Evolutionary conservation across 2,888 invertebrate genomes (phyloP), one percentile per base, ranked within the genome.

Genomic region (Meteorus cinctellus): DNA sequence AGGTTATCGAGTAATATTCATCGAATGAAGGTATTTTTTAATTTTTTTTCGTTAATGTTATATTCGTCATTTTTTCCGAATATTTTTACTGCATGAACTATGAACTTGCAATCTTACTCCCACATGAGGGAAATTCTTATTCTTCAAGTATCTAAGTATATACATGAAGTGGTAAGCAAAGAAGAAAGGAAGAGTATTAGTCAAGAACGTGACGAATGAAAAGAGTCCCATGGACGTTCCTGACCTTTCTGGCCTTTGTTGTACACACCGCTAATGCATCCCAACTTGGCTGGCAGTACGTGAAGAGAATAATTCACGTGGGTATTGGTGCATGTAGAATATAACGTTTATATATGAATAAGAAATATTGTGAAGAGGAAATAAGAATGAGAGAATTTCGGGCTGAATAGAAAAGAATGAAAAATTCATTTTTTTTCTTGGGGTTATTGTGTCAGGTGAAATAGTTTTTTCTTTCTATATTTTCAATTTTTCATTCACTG

Each of bases 221-320:
- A 29, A 31, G 62, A 65, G 69, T 73, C 51, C 55, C 62, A 45
- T 62, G 10, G 60, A 65, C 72, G 41, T 29, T 70, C 51, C 60
- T 68, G 65, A 77, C 73, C 73, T 72, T 71, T 72, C 72, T 82
- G 82, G 83, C 55, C 34, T 51, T 59, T 70, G 69, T 70, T 70
- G 59, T 31, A 34, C 59, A 82, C 82, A 82, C 81, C 82, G 72
- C 81, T 86, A 84, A 85, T 85, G 84, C 84, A 84, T 80, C 83
- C 80, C 79, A 79, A 81, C 77, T 80, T 81, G 80, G 80, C 81
- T 81, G 78, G 77, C 78, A 74, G 78, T 79, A 84, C 84, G 83
- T 82, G 86, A 81, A 79, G 59, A 67, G 84, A 83, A 84, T 84
- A 80, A 80, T 72, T 41, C 48, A 8, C 16, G 31, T 27, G 63